These are phyloP conservation scores for Burhinus bistriatus DNA, from an alignment of 2,113 vertebrate species.

Conservation along the genomic window DNA sequence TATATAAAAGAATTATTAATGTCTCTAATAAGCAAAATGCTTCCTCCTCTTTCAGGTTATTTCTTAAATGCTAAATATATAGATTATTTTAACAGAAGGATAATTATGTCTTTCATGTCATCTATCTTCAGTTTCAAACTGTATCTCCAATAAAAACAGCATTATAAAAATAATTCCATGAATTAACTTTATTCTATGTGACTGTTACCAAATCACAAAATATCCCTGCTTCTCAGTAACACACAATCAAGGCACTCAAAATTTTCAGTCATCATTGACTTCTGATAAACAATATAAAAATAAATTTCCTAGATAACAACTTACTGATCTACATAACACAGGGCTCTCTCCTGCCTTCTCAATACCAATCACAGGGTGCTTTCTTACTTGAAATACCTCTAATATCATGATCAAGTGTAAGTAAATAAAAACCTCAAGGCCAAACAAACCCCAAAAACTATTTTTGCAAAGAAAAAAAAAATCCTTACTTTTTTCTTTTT, in stretches of 20 bases:
- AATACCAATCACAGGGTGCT: neutral
- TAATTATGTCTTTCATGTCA: neutral
- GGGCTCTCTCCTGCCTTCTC: neutral
- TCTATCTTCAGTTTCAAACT: neutral
- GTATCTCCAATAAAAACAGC: neutral
- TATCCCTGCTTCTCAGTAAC: neutral
- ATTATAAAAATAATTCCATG: neutral
- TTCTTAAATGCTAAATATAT: neutral
- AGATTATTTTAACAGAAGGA: neutral
- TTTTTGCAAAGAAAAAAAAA: neutral
- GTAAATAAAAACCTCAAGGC: neutral
- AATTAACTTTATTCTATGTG: neutral
- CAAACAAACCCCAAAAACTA: neutral
- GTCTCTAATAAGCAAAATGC: neutral
- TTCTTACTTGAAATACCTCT: neutral
- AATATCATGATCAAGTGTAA: neutral
- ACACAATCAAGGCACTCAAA: neutral
- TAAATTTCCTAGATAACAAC: neutral
- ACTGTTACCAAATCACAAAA: neutral
- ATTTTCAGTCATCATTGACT: neutral
- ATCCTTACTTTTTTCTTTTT: neutral
- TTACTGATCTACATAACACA: neutral
- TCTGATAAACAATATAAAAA: neutral
- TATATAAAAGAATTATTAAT: neutral
- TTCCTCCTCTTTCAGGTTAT: neutral